These are phyloP conservation scores for Phlogophora meticulosa DNA, from an alignment of 2,888 invertebrate species.

Conservation along the genomic window DNA sequence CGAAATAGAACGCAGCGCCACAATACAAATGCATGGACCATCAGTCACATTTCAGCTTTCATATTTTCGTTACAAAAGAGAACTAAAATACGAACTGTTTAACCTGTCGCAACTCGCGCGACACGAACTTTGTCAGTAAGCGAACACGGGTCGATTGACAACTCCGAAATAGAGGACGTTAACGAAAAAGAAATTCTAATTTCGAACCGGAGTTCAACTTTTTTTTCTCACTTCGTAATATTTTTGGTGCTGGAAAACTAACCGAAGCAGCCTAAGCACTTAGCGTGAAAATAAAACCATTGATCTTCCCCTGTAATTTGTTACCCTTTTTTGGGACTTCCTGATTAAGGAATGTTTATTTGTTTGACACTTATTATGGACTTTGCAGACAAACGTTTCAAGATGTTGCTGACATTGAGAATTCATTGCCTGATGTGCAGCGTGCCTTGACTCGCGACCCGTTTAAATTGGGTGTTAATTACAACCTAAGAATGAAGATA, in stretches of 20 bases:
- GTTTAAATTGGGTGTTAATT: conserved; percentile 31
- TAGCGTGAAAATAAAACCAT: conserved; percentile 58
- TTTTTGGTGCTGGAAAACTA: conserved; percentile 67
- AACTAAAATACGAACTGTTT: conserved; percentile 68
- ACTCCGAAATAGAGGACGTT: conserved; percentile 82
- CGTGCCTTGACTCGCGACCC: conserved; percentile 16
- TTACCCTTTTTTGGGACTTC: conserved; percentile 59
- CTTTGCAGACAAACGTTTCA: conserved; percentile 15
- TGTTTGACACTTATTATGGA: conserved; percentile 30
- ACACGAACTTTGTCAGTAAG: conserved; percentile 73
- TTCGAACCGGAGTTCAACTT: conserved; percentile 71
- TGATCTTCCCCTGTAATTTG: conserved; percentile 64
- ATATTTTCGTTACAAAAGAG: conserved; percentile 55
- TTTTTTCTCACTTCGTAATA: conserved; percentile 69
- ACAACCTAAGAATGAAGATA: conserved; percentile 6
- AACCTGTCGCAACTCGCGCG: conserved; percentile 66
- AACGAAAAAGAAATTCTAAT: conserved; percentile 81
- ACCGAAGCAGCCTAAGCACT: conserved; percentile 51
- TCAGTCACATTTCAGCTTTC: conserved; percentile 48
- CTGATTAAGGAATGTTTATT: conserved; percentile 47
- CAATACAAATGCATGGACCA: conserved; percentile 25
- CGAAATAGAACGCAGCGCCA: conserved; percentile 45
- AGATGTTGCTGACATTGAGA: conserved; percentile 14
- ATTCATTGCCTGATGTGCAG: background rate
- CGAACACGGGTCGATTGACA: conserved; percentile 81